A percentile compares a stretch with the other conserved stretches of the same genome.
Conservation (phyloP, 92 coral and sea anemone species). For the Heliopora coerulea region DNA sequence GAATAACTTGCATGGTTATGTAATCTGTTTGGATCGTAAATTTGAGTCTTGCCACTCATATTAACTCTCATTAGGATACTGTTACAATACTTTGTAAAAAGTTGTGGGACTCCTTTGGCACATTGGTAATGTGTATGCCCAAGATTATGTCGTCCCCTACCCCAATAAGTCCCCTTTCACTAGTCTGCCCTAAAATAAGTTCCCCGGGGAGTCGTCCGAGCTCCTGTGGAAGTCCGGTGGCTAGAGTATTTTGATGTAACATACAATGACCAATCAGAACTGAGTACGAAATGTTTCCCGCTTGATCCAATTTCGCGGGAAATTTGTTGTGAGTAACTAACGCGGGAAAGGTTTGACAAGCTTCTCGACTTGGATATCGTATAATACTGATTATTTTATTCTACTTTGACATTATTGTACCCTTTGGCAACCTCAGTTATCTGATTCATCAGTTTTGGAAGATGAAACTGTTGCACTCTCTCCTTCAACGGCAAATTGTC, state of each 20-base stretch:
- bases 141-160: too few species aligned
- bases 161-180: too few species aligned
- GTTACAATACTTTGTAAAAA: too few species aligned
- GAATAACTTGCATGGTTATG: too few species aligned
- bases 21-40: too few species aligned
- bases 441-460: not conserved
- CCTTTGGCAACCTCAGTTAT: not conserved
- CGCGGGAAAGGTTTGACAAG: not conserved
- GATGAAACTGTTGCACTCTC: conserved; percentile 25
- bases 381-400: not conserved
- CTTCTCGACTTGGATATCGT: not conserved
- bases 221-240: too few species aligned
- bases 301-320: conserved; percentile 35
- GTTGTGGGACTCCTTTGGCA: too few species aligned
- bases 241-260: not conserved
- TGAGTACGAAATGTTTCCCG: conserved; percentile 11
- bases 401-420: not conserved
- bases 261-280: conserved; percentile 3
- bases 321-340: not conserved
- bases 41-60: too few species aligned
- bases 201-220: too few species aligned
- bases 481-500: conserved; percentile 28
- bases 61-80: too few species aligned
- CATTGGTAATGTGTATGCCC: too few species aligned
- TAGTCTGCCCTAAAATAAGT: too few species aligned